phyloP scores from a whole-genome alignment of 2,888 invertebrate species.

The Xanthia togata region DNA sequence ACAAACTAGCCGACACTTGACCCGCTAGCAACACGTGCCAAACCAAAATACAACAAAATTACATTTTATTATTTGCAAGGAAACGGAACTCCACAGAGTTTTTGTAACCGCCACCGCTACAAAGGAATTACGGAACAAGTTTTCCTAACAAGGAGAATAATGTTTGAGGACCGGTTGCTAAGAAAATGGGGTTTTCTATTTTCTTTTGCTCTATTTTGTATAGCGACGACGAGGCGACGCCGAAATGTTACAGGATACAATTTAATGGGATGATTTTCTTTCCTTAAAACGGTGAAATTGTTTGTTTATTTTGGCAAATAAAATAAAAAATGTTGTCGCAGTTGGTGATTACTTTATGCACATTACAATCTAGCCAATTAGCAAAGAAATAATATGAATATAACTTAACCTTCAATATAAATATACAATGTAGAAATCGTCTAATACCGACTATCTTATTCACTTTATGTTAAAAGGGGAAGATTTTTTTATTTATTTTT shows the following conservation, averaged over 20 bases:
- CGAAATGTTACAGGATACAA: background rate
- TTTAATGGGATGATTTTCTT: background rate
- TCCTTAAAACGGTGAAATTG: background rate
- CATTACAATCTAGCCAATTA: background rate
- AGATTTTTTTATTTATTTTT: no score
- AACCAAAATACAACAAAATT: constrained; percentile 24
- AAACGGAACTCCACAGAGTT: constrained; percentile 12
- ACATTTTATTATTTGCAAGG: constrained; percentile 30
- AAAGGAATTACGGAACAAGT: constrained; percentile 31
- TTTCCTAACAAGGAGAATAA: constrained; percentile 38
- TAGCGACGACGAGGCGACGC: no score
- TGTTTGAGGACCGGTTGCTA: constrained; percentile 7
- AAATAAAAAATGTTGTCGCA: no score
- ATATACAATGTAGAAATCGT: background rate
- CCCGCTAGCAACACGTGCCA: constrained; percentile 23
- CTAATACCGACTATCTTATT: background rate
- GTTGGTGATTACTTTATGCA: background rate
- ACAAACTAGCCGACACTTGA: constrained; percentile 24
- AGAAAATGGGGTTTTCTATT: constrained; percentile 33
- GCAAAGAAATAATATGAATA: background rate
- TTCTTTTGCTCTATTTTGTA: constrained; percentile 21
- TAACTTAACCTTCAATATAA: background rate
- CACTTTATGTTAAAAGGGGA: background rate
- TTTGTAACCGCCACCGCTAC: constrained; percentile 31
- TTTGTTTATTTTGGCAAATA: background rate